Base-by-base conservation (phyloP, 2,113 vertebrate genomes). In the Podilymbus podiceps region DNA sequence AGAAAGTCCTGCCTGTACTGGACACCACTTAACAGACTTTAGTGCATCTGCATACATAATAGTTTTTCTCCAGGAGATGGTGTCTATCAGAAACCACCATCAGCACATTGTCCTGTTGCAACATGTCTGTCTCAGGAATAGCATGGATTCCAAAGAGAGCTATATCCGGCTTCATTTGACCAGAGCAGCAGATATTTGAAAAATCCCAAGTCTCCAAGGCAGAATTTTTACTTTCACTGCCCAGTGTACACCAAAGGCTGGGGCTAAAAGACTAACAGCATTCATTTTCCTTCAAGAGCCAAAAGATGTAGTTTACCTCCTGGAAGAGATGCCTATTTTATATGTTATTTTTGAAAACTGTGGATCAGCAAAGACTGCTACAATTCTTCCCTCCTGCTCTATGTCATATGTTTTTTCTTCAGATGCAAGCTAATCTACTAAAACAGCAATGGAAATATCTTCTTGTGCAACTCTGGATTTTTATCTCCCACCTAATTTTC, bases 381-480 rank as follows among this genome's bases (percentile, higher is more conserved):
- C 15, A 58, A 8, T 55, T 80, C n/a, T 87, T 85, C 63, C 42
- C 49, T 74, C 30, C 44, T 55, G 28, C 14, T 89, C 42, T 60
- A 16, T 38, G 59, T 20, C 38, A 59, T 58, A 27, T 40, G 35
- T 81, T 80, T 93, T 42, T 83, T 47, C 49, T 82, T 85, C 33
- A 76, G 12, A 85, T n/a, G 8, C 40, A 47, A 94, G 33, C 42
- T 52, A 22, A 62, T 69, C 16, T 53, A 64, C 56, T 75, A 46
- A 60, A 90, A 79, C 8, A 64, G 62, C 63, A 76, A 50, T 50
- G 55, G 31, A 60, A 93, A 11, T 21, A 55, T 13, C 49, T 9
- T 63, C 75, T 97, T 96, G 76, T 44, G 87, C 81, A 97, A 97
- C 38, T 71, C 74, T 2, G 92, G 93, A 66, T 18, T 94, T 96